A percentile compares a stretch with the other conserved stretches of the same genome.
Evolutionary conservation across 2,113 vertebrate species (phyloP).

Genomic region (Cyphomyrus plagiostoma): DNA sequence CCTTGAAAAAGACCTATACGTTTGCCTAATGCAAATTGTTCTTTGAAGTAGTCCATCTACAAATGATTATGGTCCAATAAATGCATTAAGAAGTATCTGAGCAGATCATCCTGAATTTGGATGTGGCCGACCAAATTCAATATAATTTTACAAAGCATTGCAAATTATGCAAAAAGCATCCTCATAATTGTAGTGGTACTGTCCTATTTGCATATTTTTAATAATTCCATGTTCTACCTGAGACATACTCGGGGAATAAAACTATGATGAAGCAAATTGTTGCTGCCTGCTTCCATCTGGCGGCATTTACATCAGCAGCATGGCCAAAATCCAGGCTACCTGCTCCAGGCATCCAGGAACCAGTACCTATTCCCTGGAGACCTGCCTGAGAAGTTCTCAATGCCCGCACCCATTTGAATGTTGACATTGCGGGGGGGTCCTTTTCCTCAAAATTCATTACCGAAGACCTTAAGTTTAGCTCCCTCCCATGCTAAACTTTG

Average conservation of each 20-base stretch:
- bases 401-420: background rate
- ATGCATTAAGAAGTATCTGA: background rate
- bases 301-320: background rate
- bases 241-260: background rate
- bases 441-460: background rate
- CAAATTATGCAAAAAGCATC: background rate
- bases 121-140: background rate
- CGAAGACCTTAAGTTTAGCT: background rate
- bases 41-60: background rate
- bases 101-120: background rate
- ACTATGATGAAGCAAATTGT: background rate
- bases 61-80: constrained; percentile 4
- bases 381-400: background rate
- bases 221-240: background rate
- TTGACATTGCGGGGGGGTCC: background rate
- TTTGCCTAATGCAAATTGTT: background rate
- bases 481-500: background rate
- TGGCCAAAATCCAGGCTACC: background rate
- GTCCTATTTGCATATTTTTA: background rate
- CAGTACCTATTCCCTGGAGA: background rate
- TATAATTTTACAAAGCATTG: background rate
- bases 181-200: background rate
- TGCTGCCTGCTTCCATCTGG: background rate
- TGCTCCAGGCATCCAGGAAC: background rate
- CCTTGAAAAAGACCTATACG: background rate